These are phyloP conservation scores for Drosophila rellima DNA, from an alignment of 2,888 invertebrate species.

Conservation along the genomic window DNA sequence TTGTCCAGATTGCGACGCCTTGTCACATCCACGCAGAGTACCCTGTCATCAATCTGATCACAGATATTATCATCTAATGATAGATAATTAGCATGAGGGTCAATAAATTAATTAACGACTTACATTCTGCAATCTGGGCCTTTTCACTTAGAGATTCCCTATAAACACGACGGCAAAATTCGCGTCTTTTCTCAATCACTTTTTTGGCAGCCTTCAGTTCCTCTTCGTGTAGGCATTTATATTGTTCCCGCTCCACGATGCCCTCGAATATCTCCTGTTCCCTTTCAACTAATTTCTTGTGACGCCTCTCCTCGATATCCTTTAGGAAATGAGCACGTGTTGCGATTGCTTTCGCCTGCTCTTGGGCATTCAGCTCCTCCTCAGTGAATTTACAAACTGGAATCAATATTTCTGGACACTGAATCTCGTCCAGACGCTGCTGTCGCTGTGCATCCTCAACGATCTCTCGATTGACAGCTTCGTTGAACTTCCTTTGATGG, in stretches of 20 bases:
- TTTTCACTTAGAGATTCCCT: constrained; percentile 49
- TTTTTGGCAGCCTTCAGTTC: constrained; percentile 42
- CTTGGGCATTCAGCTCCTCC: constrained; percentile 47
- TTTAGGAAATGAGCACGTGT: constrained; percentile 38
- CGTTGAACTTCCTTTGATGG: constrained; percentile 46
- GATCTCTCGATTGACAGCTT: constrained; percentile 54
- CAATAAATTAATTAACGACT: constrained; percentile 17
- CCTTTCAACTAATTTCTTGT: constrained; percentile 11
- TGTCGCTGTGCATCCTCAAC: constrained; percentile 40
- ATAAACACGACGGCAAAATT: constrained; percentile 40
- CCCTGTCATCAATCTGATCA: constrained; percentile 56
- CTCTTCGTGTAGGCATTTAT: constrained; percentile 49
- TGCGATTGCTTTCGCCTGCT: constrained; percentile 38
- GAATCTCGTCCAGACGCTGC: constrained; percentile 38
- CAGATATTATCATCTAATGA: constrained; percentile 44
- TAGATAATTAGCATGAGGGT: background rate
- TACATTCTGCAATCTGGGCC: constrained; percentile 34
- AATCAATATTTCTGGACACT: constrained; percentile 53
- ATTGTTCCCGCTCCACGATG: constrained; percentile 54
- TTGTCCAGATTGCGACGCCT: constrained; percentile 42
- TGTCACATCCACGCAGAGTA: constrained; percentile 27
- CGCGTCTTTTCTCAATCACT: constrained; percentile 24
- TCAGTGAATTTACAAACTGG: constrained; percentile 48
- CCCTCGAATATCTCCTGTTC: constrained; percentile 42
- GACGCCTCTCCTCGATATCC: constrained; percentile 50